Evolutionary conservation across 2,797 vertebrate species (phyloP).

Genomic region (Pangasius macronema): DNA sequence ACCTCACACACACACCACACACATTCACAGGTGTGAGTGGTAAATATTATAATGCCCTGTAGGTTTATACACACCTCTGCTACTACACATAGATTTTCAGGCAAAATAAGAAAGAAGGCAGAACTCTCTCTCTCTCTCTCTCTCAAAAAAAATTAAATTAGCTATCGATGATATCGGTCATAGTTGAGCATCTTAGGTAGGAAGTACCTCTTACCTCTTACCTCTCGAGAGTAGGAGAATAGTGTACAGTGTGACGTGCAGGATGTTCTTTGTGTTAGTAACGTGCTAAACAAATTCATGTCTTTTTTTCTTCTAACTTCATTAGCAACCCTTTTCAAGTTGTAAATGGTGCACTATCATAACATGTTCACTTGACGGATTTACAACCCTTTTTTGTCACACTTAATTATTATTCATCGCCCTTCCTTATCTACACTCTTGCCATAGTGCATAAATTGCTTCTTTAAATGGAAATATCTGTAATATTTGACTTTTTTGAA

Average conservation of each 20-base stretch:
- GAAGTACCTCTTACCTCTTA: neutral
- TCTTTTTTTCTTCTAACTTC: constrained; percentile 30
- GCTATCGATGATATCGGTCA: neutral
- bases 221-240: neutral
- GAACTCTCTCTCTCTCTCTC: constrained; percentile 2
- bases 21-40: constrained; percentile 49
- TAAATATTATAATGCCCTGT: constrained; percentile 53
- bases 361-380: constrained; percentile 32
- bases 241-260: constrained; percentile 23
- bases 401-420: constrained; percentile 25
- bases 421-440: constrained; percentile 7
- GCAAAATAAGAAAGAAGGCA: constrained; percentile 3
- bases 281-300: constrained; percentile 40
- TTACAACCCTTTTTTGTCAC: constrained; percentile 34
- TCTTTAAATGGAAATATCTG: neutral
- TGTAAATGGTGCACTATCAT: constrained; percentile 30
- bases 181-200: neutral
- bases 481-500: neutral
- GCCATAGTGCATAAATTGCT: neutral
- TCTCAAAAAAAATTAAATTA: no score
- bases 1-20: constrained; percentile 30
- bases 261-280: constrained; percentile 23
- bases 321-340: constrained; percentile 37
- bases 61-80: constrained; percentile 33
- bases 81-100: constrained; percentile 1